Conservation (phyloP, 2,888 invertebrate species). For the Meliscaeva auricollis region DNA sequence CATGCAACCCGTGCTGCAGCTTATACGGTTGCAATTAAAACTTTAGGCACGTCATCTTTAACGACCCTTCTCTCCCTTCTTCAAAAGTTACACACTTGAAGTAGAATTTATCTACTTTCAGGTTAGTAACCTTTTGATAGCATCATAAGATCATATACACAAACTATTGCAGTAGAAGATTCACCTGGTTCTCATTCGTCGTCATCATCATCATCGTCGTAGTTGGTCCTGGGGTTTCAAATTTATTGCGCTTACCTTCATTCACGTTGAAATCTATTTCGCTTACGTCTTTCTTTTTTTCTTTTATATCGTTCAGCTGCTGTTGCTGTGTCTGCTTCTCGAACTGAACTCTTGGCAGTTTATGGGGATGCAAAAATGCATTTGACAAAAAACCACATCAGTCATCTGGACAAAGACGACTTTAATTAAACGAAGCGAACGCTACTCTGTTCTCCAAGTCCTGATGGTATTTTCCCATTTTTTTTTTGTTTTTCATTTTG, state of each 20-base stretch:
- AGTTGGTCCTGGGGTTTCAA: slow-evolving; percentile 7
- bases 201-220: not conserved
- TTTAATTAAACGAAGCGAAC: slow-evolving; percentile 66
- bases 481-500: not conserved
- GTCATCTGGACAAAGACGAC: slow-evolving; percentile 60
- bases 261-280: slow-evolving; percentile 36
- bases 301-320: slow-evolving; percentile 9
- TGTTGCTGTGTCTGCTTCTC: not conserved
- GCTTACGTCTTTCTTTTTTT: not conserved
- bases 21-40: slow-evolving; percentile 67
- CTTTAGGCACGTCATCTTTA: slow-evolving; percentile 63
- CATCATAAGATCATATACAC: slow-evolving; percentile 24
- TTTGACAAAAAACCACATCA: slow-evolving; percentile 64
- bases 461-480: not conserved
- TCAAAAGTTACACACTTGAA: slow-evolving; percentile 47
- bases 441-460: slow-evolving; percentile 28
- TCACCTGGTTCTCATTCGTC: slow-evolving; percentile 35
- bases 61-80: slow-evolving; percentile 59
- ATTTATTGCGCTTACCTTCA: slow-evolving; percentile 40
- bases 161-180: slow-evolving; percentile 28
- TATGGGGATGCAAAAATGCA: slow-evolving; percentile 31
- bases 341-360: not conserved
- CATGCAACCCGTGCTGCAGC: not conserved
- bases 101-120: slow-evolving; percentile 48
- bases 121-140: slow-evolving; percentile 62